Conservation (phyloP, 2,888 invertebrate genomes). For the Patella ulyssiponensis region DNA sequence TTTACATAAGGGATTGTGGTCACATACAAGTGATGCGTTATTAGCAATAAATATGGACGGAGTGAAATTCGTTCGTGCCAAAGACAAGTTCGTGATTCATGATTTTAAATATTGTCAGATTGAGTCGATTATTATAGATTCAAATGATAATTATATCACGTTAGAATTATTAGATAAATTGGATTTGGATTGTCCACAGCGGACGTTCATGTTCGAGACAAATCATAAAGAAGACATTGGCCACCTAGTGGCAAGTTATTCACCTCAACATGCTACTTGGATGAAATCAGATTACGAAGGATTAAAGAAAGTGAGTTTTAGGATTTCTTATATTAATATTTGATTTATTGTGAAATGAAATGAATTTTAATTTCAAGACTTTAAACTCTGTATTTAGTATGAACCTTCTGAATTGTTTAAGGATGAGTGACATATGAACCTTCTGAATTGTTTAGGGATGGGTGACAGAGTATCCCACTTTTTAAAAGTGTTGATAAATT, state of each 20-base stretch:
- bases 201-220: slow-evolving; percentile 89
- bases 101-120: slow-evolving; percentile 93
- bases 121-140: slow-evolving; percentile 91
- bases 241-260: slow-evolving; percentile 91
- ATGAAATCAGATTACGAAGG: slow-evolving; percentile 67
- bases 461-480: too few relatives aligned
- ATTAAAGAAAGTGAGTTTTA: slow-evolving; percentile 52
- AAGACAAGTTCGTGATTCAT: slow-evolving; percentile 91
- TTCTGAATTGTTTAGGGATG: too few relatives aligned
- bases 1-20: slow-evolving; percentile 94
- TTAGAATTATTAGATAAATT: slow-evolving; percentile 85
- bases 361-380: too few relatives aligned
- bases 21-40: slow-evolving; percentile 81
- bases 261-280: slow-evolving; percentile 83
- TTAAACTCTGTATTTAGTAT: too few relatives aligned
- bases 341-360: too few relatives aligned
- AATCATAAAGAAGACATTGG: slow-evolving; percentile 92
- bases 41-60: slow-evolving; percentile 93
- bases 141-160: slow-evolving; percentile 92
- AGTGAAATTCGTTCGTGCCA: slow-evolving; percentile 89
- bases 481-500: too few relatives aligned
- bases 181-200: slow-evolving; percentile 53
- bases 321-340: too few relatives aligned
- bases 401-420: too few relatives aligned
- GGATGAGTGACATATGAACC: too few relatives aligned